A percentile compares a stretch with the other conserved stretches of the same genome.
These are phyloP conservation scores for Melanaphis sacchari DNA, from an alignment of 1,140 invertebrate species.

Conservation along the genomic window DNA sequence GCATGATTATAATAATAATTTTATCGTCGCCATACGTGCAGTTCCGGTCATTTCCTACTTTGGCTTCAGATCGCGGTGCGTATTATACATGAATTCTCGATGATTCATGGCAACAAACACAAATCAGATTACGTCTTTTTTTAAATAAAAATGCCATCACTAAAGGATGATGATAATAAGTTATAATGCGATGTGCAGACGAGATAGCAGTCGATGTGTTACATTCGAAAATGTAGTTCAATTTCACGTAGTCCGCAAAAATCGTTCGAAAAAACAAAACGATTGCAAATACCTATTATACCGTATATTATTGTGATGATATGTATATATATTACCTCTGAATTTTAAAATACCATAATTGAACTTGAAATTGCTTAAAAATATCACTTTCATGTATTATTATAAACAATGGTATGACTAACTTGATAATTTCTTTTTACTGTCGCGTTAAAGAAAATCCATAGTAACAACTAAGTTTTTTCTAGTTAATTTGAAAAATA, in stretches of 20 bases:
- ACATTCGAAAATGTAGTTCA: not conserved
- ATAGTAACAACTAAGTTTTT: not conserved
- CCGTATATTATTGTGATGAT: not conserved
- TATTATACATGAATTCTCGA: not conserved
- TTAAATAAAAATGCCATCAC: not conserved
- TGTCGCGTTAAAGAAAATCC: not conserved
- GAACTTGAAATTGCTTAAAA: not conserved
- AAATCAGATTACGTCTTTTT: not conserved
- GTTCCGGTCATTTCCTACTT: constrained; percentile 4
- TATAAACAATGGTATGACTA: too few relatives aligned
- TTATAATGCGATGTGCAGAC: not conserved
- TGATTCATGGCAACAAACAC: not conserved
- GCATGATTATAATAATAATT: constrained; percentile 23
- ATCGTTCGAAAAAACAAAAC: not conserved
- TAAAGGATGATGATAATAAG: not conserved
- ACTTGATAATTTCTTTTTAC: not conserved
- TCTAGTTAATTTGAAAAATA: not conserved
- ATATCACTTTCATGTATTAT: too few relatives aligned
- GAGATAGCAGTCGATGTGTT: not conserved
- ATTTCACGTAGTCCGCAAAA: not conserved
- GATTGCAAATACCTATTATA: not conserved
- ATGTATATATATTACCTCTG: too few relatives aligned
- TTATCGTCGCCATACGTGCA: not conserved
- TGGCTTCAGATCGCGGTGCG: not conserved
- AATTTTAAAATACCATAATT: not conserved